These are phyloP conservation scores for Amphipoea lucens DNA, from an alignment of 2,888 invertebrate genomes.

Conservation along the genomic window DNA sequence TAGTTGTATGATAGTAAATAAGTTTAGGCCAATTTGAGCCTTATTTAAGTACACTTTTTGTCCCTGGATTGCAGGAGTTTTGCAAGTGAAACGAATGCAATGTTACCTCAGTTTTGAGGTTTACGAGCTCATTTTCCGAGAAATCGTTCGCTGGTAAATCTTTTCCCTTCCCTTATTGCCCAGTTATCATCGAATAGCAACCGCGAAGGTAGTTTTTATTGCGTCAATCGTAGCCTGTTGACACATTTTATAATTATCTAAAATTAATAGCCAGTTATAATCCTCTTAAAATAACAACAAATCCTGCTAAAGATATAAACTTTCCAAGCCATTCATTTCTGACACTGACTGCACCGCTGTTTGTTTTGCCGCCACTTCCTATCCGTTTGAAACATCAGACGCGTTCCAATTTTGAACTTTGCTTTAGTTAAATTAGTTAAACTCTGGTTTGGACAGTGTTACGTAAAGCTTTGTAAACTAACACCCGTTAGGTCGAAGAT, in stretches of 20 bases:
- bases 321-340: constrained; percentile 15
- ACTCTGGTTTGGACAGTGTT: constrained; percentile 46
- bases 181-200: neutral
- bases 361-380: constrained; percentile 71
- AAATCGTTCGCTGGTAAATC: neutral
- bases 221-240: neutral
- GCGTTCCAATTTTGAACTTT: constrained; percentile 71
- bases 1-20: neutral
- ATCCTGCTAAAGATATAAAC: constrained; percentile 18
- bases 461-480: constrained; percentile 54
- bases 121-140: neutral
- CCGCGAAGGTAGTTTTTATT: neutral
- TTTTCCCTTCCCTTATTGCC: neutral
- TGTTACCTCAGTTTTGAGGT: constrained; percentile 1
- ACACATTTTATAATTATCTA: neutral
- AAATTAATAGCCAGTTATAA: neutral
- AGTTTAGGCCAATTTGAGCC: neutral
- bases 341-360: constrained; percentile 29
- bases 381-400: constrained; percentile 78
- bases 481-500: constrained; percentile 33
- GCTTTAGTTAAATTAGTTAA: constrained; percentile 52
- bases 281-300: constrained; percentile 2
- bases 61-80: neutral
- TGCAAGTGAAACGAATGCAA: neutral
- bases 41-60: neutral